Evolutionary conservation across 2,113 vertebrate genomes (phyloP), one percentile per base, ranked within the genome.

Genomic region (Lepus timidus): DNA sequence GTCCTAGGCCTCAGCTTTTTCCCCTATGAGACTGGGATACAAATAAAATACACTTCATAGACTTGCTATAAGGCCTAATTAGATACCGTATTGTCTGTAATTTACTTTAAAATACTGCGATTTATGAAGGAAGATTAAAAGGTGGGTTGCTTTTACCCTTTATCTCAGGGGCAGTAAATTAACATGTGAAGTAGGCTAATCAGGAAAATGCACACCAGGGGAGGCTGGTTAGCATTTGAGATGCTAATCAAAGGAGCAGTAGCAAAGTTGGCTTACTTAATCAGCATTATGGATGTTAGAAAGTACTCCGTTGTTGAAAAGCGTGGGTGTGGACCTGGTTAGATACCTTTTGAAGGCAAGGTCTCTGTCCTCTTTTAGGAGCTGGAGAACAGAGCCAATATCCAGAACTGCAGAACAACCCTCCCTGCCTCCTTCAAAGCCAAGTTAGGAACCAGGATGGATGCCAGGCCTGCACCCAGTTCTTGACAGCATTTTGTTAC

Each of bases 91-190:
- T n/a, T 88, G 64, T 67, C 85, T 80, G 6, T 79, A 76, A 91
- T 95, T 90, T 91, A 90, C 29, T 55, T 76, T 88, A 89, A 86
- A 94, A 91, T 94, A 84, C 55, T 97, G 93, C 62, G 65, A 82
- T 78, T 94, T 96, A 78, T 68, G 64, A 58, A 93, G 79, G 65
- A 85, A 93, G 67, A 86, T 80, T 91, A 93, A 86, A 95, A 84
- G 31, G 23, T 29, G 51, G 55, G 19, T 91, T 94, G 58, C 71
- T 71, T 94, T 97, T 88, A 81, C 93, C 91, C 71, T 89, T 55
- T 84, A 84, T 31, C 20, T 39, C 68, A 39, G 19, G 55, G 86
- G 78, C 73, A 89, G 78, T 95, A 85, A 91, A 97, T 91, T 93
- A 96, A 79, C 95, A 90, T 74, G 85, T 80, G 52, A 95, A 94